Evolutionary conservation across 2,888 invertebrate genomes (phyloP), one percentile per base, ranked within the genome.

Genomic region (Plagodis dolabraria): DNA sequence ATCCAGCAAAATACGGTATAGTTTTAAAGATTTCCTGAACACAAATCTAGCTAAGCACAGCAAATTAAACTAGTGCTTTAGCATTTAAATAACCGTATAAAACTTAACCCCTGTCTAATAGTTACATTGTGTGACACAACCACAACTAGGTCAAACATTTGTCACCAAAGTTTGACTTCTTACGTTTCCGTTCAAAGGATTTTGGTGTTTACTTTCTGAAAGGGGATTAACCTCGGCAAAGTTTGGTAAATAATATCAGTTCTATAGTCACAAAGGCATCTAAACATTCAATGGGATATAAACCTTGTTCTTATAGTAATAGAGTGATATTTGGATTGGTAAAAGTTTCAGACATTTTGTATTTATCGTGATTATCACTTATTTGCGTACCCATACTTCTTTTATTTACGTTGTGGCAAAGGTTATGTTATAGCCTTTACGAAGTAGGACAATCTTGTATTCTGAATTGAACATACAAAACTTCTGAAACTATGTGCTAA

Each of bases 71-170:
- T 5, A 45, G 33, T 10, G 8, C 33, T 33, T 33, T 38, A 7
- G 38, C 5, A 33, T 9, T 6, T 7, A 36, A 47, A 12, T 22
- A 6, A n/a, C 5, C 6, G n/a, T 9, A 42, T 44, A 40, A 44
- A 52, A 52, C 48, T 45, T 49, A 49, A 46, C 42, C 53, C 42
- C 56, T 49, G 56, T 56, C 10, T 49, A 53, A 55, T 52, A 55
- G 60, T 60, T 60, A 55, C 47, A 60, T 43, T 33, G 51, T 43
- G 45, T 6, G 40, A 46, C 44, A 46, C 52, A 51, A 64, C 58
- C 63, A 59, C 63, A 69, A 67, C 56, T 63, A 69, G 67, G 67
- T 62, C 69, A 64, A 67, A 65, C 69, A 65, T 67, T 69, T 69
- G 62, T 67, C 60, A 55, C 54, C 59, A 61, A 59, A 66, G 61